Base-by-base conservation (phyloP, 2,797 vertebrate species). In the Sebastes matsubarae region DNA sequence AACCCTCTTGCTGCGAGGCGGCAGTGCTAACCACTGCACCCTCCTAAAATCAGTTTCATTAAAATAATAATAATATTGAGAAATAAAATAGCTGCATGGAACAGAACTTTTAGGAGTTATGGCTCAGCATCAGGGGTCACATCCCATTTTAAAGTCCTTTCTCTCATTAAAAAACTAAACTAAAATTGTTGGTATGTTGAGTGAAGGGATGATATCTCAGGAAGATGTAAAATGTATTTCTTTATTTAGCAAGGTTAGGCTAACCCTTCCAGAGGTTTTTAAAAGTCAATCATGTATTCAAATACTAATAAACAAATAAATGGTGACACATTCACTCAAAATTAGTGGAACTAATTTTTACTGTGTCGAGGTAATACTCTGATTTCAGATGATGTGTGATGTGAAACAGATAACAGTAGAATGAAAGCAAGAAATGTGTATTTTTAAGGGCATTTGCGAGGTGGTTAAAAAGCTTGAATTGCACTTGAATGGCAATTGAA, bases 401-500 rank as follows among this genome's bases (percentile, higher is more conserved):
- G 25, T 27, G 10, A 67, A 34, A 25, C 24, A 70, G 27, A 73
- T 42, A 50, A 70, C 16, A 61, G 32, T 12, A 20, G n/a, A 52
- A 60, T 38, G 8, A 60, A 64, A 69, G 16, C 7, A 27, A 34
- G 24, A 73, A 55, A 42, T 9, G 32, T 57, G 52, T 68, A 58
- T 65, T 79, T 68, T 68, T 12, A 70, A 69, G 52, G 60, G 25
- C 4, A 66, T 22, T 75, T 18, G 16, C 59, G 29, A 42, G 30
- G 69, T 18, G 22, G 30, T 70, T 73, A 8, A 70, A 78, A 63
- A 34, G 52, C 30, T 61, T 66, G 5, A 55, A 80, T 80, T 80
- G 71, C 42, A 68, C 60, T 55, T 82, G 22, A 88, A 74, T 65
- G 42, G 50, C 13, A 46, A 32, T 38, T 68, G 34, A 58, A 72